Evolutionary conservation across 2,797 vertebrate species (phyloP), one percentile per base, ranked within the genome.

Genomic region (Sebastes iracundus): DNA sequence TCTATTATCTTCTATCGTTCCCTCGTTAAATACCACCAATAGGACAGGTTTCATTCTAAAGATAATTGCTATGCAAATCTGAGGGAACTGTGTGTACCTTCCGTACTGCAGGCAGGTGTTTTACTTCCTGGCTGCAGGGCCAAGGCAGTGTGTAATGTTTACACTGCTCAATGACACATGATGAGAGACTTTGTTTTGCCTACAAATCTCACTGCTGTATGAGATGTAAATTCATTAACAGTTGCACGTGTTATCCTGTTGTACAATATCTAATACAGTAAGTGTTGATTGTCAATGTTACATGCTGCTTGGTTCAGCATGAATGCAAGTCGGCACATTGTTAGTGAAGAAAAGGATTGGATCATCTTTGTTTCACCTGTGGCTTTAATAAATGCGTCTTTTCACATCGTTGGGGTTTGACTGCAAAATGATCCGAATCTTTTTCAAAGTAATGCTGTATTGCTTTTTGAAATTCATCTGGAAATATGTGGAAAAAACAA

Each of bases 11-110:
- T 46, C 42, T 46, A 46, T 46, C 16, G 16, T 18, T 18, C 42
- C 42, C 16, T 7, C 7, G 7, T 46, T 46, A 46, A 46, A 46
- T 46, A 65, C 28, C 27, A 49, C 58, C 28, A 60, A 23, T 23
- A 59, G 60, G 56, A 76, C 76, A 68, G 58, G 66, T 84, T 92
- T 89, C 61, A 76, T 88, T 60, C 68, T 74, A 23, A 66, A 74
- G 42, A 83, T 92, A 87, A 92, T 92, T 95, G 84, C 77, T 77
- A 88, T 93, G 90, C 83, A 90, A 94, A 93, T 84, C 28, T 52
- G 32, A 78, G 27, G 72, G 80, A 79, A 78, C 70, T 76, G n/a
- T 76, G 80, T 89, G 77, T 82, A 49, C 77, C 32, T 72, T 90
- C 74, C 58, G 27, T 16, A 49, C 59, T 86, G 75, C 64, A 69